Conservation (phyloP, 1,140 invertebrate species). For the Drosophila parabipectinata region DNA sequence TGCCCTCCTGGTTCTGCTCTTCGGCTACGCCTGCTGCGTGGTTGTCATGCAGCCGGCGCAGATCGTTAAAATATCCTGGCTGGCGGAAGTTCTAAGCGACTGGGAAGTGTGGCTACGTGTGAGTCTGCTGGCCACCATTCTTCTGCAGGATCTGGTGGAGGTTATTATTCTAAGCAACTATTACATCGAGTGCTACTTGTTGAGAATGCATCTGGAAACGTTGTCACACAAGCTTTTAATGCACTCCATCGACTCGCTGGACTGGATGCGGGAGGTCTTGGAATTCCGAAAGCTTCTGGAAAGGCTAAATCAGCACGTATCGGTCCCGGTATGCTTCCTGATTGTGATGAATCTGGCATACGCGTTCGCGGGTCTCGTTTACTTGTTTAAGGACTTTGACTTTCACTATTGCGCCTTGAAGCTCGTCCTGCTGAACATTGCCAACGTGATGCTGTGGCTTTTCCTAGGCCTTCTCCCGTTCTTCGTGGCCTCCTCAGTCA, state of each 20-base stretch:
- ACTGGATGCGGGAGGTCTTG: conserved; percentile 92
- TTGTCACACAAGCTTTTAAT: conserved; percentile 89
- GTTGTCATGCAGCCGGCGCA: conserved; percentile 86
- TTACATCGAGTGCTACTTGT: conserved; percentile 90
- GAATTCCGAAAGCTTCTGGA: conserved; percentile 90
- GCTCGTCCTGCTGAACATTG: conserved; percentile 86
- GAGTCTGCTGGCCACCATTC: conserved; percentile 87
- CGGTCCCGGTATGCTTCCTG: conserved; percentile 90
- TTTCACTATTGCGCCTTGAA: conserved; percentile 85
- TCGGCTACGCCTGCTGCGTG: conserved; percentile 86
- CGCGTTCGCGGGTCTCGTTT: conserved; percentile 88
- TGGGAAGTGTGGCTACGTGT: conserved; percentile 85
- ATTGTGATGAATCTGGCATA: conserved; percentile 90
- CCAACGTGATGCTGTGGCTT: conserved; percentile 89
- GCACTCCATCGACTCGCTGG: conserved; percentile 88
- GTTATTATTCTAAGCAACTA: conserved; percentile 91
- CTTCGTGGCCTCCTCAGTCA: conserved; percentile 90
- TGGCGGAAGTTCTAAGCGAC: conserved; percentile 82
- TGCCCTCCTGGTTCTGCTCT: conserved; percentile 88
- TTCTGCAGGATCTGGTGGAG: conserved; percentile 91
- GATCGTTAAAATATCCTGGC: conserved; percentile 82
- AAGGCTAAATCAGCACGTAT: conserved; percentile 90
- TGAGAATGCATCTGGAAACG: conserved; percentile 89
- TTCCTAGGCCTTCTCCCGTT: conserved; percentile 88
- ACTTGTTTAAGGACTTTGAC: conserved; percentile 86